Evolutionary conservation across 64 coral and sea anemone genomes (phyloP).

Genomic region (Actinia tenebrosa): DNA sequence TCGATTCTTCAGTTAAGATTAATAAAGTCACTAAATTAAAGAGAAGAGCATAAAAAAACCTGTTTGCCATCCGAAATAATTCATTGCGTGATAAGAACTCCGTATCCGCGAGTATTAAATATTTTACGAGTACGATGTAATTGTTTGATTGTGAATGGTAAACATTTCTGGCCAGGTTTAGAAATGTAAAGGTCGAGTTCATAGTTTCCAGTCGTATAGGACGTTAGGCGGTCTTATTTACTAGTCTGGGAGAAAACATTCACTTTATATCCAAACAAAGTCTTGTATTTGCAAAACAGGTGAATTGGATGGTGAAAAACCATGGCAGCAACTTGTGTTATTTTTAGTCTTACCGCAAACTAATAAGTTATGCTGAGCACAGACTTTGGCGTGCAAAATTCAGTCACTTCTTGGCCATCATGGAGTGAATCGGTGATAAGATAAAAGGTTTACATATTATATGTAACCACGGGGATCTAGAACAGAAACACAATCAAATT

Average conservation of each 20-base stretch:
- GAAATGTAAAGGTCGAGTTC: not conserved
- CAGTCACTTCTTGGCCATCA: not conserved
- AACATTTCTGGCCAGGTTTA: not conserved
- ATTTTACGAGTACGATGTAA: not conserved
- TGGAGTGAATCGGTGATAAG: not conserved
- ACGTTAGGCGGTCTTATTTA: not conserved
- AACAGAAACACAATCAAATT: not conserved
- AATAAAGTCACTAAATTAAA: no score
- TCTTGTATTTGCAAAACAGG: not conserved
- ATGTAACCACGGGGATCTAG: not conserved
- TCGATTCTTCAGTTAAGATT: no score
- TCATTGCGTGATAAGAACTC: not conserved
- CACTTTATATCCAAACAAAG: not conserved
- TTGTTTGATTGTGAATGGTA: not conserved
- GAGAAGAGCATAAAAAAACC: not conserved
- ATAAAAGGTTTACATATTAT: not conserved
- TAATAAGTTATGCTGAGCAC: not conserved
- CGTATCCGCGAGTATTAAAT: not conserved
- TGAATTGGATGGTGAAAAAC: not conserved
- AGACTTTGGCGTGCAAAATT: not conserved
- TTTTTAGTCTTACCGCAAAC: not conserved
- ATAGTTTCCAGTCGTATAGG: not conserved
- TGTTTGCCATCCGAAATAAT: not conserved
- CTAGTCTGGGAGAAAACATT: constrained; percentile 3
- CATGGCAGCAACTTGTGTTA: not conserved